Evolutionary conservation across 2,113 vertebrate genomes (phyloP), one percentile per base, ranked within the genome.

Genomic region (Misgurnus anguillicaudatus): DNA sequence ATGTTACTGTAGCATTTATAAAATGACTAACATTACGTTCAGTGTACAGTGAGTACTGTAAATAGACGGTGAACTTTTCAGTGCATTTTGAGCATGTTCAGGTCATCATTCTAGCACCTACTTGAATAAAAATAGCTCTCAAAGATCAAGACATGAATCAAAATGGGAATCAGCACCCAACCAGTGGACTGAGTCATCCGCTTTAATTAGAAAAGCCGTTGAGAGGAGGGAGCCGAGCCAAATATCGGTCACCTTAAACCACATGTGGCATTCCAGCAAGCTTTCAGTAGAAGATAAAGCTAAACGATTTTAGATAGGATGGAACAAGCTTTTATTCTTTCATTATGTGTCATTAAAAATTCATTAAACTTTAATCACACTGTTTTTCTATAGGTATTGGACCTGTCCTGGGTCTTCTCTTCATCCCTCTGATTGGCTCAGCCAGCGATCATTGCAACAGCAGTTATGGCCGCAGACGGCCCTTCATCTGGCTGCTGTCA

Each of bases 401-500:
- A 9, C 93, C 93, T 0, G 93, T 94, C 14, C 89, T 94, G 0
- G 92, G 92, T 11, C 91, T 94, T 4, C 80, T 94, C 61, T 92
- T 94, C 83, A 92, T 91, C 82, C 93, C 93, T 70, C 85, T 94
- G 64, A 92, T 94, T 19, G 93, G 93, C 84, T 93, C 93, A 7
- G 92, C 93, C 82, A 94, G 93, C 72, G 93, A 94, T 86, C 90
- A 88, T 53, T 94, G 93, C 85, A 88, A 87, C 86, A 94, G 92
- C 82, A 89, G 86, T 60, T 92, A 92, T 2, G 93, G 93, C 72
- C 88, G 93, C 1, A 85, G 93, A 0, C 87, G 92, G 1, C 93
- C 93, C 8, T 94, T 94, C 82, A 94, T 94, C 87, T 92, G 91
- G 91, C 83, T 93, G 85, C 86, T 94, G 68, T 93, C 92, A 3